Percentiles rank a stretch among this genome's conserved stretches.
Conservation (phyloP, 2,797 vertebrate genomes). For the Protosalanx chinensis region DNA sequence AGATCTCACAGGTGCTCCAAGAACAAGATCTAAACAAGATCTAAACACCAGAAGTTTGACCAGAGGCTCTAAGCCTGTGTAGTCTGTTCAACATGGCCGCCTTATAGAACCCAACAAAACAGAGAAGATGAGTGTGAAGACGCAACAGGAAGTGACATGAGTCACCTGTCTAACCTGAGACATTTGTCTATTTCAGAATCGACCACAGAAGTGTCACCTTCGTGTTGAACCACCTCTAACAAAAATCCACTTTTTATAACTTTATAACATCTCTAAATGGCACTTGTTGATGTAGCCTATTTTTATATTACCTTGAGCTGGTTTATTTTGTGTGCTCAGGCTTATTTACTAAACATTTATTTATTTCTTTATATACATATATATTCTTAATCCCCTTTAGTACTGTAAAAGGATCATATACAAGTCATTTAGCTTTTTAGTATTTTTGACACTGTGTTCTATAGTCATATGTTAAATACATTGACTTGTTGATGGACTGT, state of each 20-base stretch:
- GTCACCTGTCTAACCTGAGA: not conserved
- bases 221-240: slow-evolving; percentile 35
- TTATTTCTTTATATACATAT: slow-evolving; percentile 43
- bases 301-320: too few species aligned
- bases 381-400: slow-evolving; percentile 23
- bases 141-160: too few species aligned
- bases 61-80: too few species aligned
- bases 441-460: slow-evolving; percentile 48
- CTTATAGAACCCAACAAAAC: too few species aligned
- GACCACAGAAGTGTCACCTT: slow-evolving; percentile 58
- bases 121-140: too few species aligned
- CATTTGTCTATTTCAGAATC: slow-evolving; percentile 63
- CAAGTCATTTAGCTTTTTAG: not conserved
- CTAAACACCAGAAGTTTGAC: too few species aligned
- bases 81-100: too few species aligned
- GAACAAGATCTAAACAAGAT: too few species aligned
- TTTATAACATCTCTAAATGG: too few species aligned
- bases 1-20: not conserved
- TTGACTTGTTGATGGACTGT: too few species aligned
- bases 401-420: not conserved
- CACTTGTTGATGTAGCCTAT: too few species aligned
- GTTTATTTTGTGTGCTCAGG: not conserved
- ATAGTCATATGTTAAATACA: slow-evolving; percentile 6
- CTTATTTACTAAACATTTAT: slow-evolving; percentile 21
- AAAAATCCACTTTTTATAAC: too few species aligned